Base-by-base conservation (phyloP, 2,888 invertebrate genomes). In the Rotaria socialis region DNA sequence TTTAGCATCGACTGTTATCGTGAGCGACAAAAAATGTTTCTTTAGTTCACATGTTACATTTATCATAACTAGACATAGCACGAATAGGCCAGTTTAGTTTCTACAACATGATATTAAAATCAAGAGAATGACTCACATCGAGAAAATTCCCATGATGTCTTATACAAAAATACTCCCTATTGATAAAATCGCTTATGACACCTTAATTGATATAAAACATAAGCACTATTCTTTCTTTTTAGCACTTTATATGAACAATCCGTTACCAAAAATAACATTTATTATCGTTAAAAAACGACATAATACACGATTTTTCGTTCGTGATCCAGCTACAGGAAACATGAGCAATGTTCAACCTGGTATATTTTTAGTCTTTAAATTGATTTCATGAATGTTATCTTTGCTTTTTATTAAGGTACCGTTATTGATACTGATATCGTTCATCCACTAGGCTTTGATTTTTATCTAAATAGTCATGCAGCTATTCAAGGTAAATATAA, bases 191-290 rank as follows among this genome's bases (percentile, higher is more conserved):
- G 16, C 14, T 16, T 52, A 8, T 14, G 16, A 52, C 16, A 16
- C 2, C 16, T 52, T 52, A 16, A 52, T 52, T 52, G 11, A 52
- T 52, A 52, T 52, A 8, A 52, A 16, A 16, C 4, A 11, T 50
- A 14, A 8, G 50, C 14, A 11, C 50, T 50, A 4, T 50, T 16
- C 16, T 52, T 52, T 52, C 14, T 16, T 52, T 16, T 27, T 80
- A 80, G 80, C 80, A 47, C 80, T 80, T 11, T 80, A 80, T n/a
- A 11, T 43, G 43, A 43, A 24, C n/a, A 80, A 80, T 80, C 24
- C 24, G n/a, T 47, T 47, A n/a, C 80, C 80, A 47, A 80, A 80
- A 47, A 80, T 80, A 7, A 80, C 80, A n/a, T 80, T 80, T 80
- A 47, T 80, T n/a, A 47, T 47, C 24, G 47, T 80, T 24, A 80